Evolutionary conservation across 2,888 invertebrate species (phyloP).

Genomic region (Tipula helvola): DNA sequence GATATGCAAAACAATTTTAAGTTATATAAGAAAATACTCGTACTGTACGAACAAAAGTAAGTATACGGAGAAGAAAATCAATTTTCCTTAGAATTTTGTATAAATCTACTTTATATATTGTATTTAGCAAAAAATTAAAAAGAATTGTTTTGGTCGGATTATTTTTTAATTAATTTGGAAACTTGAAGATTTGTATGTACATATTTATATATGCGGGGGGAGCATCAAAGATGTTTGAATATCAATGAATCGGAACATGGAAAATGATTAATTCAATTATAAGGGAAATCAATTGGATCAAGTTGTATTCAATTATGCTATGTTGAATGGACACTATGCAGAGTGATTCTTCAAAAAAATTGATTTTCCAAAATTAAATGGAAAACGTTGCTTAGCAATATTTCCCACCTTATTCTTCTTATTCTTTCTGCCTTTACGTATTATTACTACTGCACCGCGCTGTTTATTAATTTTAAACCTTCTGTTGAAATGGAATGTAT

Average conservation of each 20-base stretch:
- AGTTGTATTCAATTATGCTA: neutral
- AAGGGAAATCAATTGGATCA: neutral
- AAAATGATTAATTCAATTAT: neutral
- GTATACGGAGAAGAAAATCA: neutral
- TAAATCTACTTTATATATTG: neutral
- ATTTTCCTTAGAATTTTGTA: neutral
- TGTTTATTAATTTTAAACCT: neutral
- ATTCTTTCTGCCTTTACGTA: neutral
- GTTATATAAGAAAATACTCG: neutral
- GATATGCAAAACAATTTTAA: neutral
- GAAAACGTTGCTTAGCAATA: neutral
- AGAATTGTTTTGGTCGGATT: neutral
- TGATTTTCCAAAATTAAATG: neutral
- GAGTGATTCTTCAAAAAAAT: neutral
- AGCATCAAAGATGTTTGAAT: neutral
- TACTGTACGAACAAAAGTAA: neutral
- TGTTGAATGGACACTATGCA: neutral
- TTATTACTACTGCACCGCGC: neutral
- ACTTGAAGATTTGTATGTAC: neutral
- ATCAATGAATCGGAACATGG: neutral
- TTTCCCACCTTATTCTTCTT: neutral
- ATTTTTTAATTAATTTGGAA: neutral
- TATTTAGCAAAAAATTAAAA: neutral
- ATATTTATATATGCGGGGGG: neutral
- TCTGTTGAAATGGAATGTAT: neutral